A percentile compares a stretch with the other conserved stretches of the same genome.
Conservation (phyloP, 2,113 vertebrate species). For the Pogona vitticeps region DNA sequence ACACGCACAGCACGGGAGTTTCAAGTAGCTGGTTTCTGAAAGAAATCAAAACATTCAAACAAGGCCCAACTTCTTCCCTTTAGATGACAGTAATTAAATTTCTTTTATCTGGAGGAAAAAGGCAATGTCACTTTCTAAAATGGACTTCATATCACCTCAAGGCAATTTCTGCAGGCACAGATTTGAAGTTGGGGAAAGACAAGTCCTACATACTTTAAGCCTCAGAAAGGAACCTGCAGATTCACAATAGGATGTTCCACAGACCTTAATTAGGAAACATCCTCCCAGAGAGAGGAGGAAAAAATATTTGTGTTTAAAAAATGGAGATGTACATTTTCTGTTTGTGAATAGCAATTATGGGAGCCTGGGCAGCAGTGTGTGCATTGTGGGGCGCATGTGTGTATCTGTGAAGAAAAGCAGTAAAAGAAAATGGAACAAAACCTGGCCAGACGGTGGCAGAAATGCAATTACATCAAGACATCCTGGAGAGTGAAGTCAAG, state of each 20-base stretch:
- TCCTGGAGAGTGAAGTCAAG: no score
- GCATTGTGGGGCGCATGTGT: not conserved
- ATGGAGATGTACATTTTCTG: not conserved
- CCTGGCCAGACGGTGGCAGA: conserved; percentile 23
- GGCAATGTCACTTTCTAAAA: conserved; percentile 53
- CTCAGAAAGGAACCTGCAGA: conserved; percentile 34
- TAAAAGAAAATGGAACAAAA: conserved; percentile 28
- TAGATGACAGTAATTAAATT: conserved; percentile 67
- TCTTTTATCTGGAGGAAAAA: conserved; percentile 66
- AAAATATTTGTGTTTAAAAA: conserved; percentile 31
- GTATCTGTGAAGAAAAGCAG: conserved; percentile 1
- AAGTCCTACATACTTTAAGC: conserved; percentile 55
- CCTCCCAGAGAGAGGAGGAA: conserved; percentile 23
- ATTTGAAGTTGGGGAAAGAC: conserved; percentile 60
- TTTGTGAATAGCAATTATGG: conserved; percentile 34
- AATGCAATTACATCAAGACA: conserved; percentile 32
- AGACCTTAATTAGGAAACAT: conserved; percentile 27
- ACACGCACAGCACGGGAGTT: conserved; percentile 30
- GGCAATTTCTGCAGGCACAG: conserved; percentile 50
- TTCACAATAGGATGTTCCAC: conserved; percentile 43
- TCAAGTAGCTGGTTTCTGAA: conserved; percentile 50
- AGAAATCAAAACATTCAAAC: conserved; percentile 56
- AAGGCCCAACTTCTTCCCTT: conserved; percentile 50
- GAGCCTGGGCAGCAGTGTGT: not conserved
- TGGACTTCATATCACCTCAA: conserved; percentile 60